Evolutionary conservation across 2,113 vertebrate species (phyloP).

Genomic region (Barbus barbus): DNA sequence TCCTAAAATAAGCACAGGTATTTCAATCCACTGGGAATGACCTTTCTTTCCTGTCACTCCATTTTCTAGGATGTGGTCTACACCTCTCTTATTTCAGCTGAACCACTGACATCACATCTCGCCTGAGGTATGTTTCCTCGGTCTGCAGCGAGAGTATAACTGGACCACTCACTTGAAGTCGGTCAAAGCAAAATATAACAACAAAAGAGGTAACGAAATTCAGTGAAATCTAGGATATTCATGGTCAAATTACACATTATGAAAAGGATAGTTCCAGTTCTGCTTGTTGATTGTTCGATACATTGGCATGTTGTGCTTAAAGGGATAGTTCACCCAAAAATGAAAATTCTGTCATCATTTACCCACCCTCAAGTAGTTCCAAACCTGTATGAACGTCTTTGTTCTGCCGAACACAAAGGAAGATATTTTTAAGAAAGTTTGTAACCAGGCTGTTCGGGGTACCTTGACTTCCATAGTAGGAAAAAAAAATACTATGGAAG

Average conservation of each 20-base stretch:
- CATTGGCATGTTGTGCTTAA: not conserved
- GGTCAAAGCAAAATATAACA: not conserved
- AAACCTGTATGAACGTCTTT: too few relatives aligned
- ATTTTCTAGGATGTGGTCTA: slow-evolving; percentile 35
- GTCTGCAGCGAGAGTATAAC: not conserved
- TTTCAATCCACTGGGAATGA: slow-evolving; percentile 44
- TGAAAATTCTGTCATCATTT: too few relatives aligned
- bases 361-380: too few relatives aligned
- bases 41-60: slow-evolving; percentile 39
- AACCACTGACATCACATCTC: slow-evolving; percentile 37
- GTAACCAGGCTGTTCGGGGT: too few relatives aligned
- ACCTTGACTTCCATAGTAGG: too few relatives aligned
- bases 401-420: too few relatives aligned
- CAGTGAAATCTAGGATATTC: too few relatives aligned
- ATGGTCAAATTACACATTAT: not conserved
- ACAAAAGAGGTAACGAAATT: not conserved
- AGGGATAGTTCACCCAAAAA: too few relatives aligned
- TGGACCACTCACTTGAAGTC: slow-evolving; percentile 10
- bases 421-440: too few relatives aligned
- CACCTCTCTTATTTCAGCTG: slow-evolving; percentile 36
- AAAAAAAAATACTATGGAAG: too few relatives aligned
- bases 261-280: not conserved
- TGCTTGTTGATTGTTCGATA: not conserved
- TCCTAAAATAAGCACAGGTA: slow-evolving; percentile 37
- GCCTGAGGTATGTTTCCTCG: not conserved